phyloP scores from a whole-genome alignment of 2,888 invertebrate genomes.

The Xanthia icteritia region DNA sequence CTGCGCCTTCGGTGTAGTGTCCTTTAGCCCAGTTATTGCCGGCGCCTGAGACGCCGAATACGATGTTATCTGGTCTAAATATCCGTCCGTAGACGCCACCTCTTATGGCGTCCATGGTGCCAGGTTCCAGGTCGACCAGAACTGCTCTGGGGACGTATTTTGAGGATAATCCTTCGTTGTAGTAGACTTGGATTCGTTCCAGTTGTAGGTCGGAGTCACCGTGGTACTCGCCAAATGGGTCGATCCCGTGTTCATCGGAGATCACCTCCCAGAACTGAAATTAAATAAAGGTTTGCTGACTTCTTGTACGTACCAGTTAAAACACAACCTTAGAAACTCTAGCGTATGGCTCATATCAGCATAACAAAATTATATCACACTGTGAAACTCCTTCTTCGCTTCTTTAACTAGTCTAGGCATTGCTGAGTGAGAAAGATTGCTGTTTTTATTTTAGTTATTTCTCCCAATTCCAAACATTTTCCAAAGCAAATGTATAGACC shows the following conservation, averaged over 20 bases:
- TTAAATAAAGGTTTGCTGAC: background rate
- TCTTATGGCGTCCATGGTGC: constrained; percentile 91
- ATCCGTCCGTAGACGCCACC: constrained; percentile 92
- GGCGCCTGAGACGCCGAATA: constrained; percentile 91
- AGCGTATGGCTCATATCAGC: background rate
- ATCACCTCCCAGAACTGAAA: constrained; percentile 95
- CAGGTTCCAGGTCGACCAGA: constrained; percentile 83
- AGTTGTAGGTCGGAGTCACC: constrained; percentile 93
- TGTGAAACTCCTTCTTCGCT: background rate
- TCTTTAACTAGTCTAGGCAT: background rate
- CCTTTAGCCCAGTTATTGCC: constrained; percentile 92
- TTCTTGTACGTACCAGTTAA: background rate
- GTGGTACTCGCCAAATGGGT: constrained; percentile 89
- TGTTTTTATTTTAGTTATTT: background rate
- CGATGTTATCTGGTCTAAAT: constrained; percentile 93
- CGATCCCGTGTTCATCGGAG: constrained; percentile 94
- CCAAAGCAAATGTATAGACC: background rate
- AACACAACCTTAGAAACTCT: background rate
- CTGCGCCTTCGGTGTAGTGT: constrained; percentile 92
- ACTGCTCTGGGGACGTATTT: constrained; percentile 84
- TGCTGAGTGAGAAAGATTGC: background rate
- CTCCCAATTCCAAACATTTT: background rate
- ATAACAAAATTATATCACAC: background rate
- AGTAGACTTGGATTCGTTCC: constrained; percentile 94
- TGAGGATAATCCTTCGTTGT: constrained; percentile 91